Percentiles rank a stretch among this genome's conserved stretches.
phyloP scores from a whole-genome alignment of 2,113 vertebrate genomes.

The Oreochromis tanganicae region DNA sequence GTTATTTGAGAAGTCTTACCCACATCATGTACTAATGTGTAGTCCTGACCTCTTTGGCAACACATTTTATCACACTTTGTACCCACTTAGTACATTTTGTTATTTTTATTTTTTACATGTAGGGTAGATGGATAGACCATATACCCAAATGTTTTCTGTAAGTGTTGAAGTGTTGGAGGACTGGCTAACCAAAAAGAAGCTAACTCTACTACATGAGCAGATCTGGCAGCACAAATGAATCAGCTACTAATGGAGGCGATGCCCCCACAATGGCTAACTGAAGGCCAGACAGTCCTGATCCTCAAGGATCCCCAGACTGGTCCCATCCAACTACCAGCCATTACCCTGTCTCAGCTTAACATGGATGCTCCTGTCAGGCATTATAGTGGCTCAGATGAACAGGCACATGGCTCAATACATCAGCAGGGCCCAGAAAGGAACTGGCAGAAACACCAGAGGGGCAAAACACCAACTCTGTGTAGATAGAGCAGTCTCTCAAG shows the following conservation, averaged over 20 bases:
- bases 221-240: neutral
- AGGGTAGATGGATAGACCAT: neutral
- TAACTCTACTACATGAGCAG: neutral
- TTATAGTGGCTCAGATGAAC: rapidly evolving
- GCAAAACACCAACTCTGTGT: neutral
- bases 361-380: neutral
- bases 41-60: neutral
- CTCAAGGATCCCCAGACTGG: neutral
- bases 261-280: neutral
- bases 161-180: neutral
- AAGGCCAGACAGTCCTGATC: neutral
- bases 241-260: neutral
- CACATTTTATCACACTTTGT: neutral
- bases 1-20: neutral
- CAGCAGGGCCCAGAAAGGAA: neutral
- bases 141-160: neutral
- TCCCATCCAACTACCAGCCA: neutral
- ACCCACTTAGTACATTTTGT: neutral
- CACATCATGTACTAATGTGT: neutral
- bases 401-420: neutral
- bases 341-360: neutral
- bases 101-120: neutral
- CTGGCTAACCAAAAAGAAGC: neutral
- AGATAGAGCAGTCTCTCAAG: neutral
- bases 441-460: neutral